Evolutionary conservation across 2,113 vertebrate genomes (phyloP).

Genomic region (Parus major): DNA sequence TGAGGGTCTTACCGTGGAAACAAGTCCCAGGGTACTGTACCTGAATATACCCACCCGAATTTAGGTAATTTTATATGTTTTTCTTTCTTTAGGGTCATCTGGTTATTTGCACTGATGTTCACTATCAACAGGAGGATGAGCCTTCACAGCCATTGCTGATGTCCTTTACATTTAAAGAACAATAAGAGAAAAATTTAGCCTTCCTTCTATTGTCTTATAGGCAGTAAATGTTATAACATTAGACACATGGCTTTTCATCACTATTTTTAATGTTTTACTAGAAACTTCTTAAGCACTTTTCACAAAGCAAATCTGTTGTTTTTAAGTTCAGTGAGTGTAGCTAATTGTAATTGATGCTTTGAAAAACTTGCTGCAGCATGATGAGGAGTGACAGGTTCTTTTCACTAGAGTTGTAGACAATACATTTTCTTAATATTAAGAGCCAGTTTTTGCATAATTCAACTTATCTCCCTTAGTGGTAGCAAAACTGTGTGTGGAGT

Average conservation of each 20-base stretch:
- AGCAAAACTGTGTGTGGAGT: neutral
- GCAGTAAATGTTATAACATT: neutral
- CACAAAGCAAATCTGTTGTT: neutral
- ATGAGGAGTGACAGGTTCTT: neutral
- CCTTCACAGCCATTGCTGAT: neutral
- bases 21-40: neutral
- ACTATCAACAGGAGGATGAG: slow-evolving; percentile 16
- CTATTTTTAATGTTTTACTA: neutral
- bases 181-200: neutral
- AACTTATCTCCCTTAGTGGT: neutral
- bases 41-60: neutral
- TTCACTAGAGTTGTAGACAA: neutral
- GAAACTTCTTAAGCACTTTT: neutral
- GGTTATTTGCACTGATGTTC: slow-evolving; percentile 67
- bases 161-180: neutral
- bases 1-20: neutral
- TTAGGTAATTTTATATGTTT: neutral
- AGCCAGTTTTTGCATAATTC: neutral
- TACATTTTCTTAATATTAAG: neutral
- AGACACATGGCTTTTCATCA: neutral
- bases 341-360: neutral
- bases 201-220: neutral
- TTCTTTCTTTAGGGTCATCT: slow-evolving; percentile 57
- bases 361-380: neutral
- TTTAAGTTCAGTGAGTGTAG: neutral